These are phyloP conservation scores for Hofmannophila pseudospretella DNA, from an alignment of 2,888 invertebrate species.

Conservation along the genomic window DNA sequence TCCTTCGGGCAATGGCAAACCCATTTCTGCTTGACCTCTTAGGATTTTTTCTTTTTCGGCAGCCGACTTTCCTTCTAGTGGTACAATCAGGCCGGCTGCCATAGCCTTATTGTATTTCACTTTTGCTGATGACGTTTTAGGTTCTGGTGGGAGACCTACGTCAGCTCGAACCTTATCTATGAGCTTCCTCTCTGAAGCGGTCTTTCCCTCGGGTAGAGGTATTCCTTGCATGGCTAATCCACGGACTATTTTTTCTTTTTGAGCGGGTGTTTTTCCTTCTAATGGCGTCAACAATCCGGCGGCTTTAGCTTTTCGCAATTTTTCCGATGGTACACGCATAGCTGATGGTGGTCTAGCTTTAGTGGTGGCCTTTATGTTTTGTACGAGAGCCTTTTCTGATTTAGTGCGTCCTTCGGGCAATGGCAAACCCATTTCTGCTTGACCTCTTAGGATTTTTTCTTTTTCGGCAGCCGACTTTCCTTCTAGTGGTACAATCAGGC, in stretches of 20 bases:
- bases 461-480: slow-evolving; percentile 22
- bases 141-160: slow-evolving; percentile 28
- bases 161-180: slow-evolving; percentile 26
- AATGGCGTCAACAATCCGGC: slow-evolving; percentile 25
- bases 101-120: slow-evolving; percentile 13
- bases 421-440: slow-evolving; percentile 21
- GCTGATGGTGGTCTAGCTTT: neutral
- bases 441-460: slow-evolving; percentile 21
- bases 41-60: slow-evolving; percentile 27
- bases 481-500: slow-evolving; percentile 23
- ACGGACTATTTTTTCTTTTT: slow-evolving; percentile 26
- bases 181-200: slow-evolving; percentile 25
- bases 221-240: slow-evolving; percentile 20
- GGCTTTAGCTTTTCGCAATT: slow-evolving; percentile 21
- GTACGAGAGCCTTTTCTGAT: slow-evolving; percentile 24
- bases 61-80: slow-evolving; percentile 18
- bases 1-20: slow-evolving; percentile 22
- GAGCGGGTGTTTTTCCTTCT: slow-evolving; percentile 21
- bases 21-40: slow-evolving; percentile 8
- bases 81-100: slow-evolving; percentile 23
- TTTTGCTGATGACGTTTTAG: slow-evolving; percentile 19
- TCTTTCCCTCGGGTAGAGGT: slow-evolving; percentile 28
- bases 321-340: slow-evolving; percentile 15
- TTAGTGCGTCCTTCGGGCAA: slow-evolving; percentile 28
- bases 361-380: slow-evolving; percentile 15